A percentile compares a stretch with the other conserved stretches of the same genome.
phyloP scores from a whole-genome alignment of 2,888 invertebrate species.

The Zelleria hepariella region DNA sequence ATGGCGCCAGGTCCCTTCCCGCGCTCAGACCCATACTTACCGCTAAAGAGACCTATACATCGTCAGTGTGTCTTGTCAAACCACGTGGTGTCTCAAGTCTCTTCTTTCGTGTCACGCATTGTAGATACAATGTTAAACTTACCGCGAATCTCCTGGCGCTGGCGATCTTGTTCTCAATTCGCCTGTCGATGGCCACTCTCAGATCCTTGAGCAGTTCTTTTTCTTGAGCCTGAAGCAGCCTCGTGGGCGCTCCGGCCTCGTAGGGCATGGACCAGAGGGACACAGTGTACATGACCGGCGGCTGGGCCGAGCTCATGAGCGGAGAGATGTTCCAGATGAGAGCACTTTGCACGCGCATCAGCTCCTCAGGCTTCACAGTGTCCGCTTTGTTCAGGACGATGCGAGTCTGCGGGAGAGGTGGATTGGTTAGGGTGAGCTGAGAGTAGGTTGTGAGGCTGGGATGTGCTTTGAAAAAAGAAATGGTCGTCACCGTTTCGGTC shows the following conservation, averaged over 20 bases:
- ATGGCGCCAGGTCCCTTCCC: too few species aligned
- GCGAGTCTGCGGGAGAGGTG: conserved; percentile 77
- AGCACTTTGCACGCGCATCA: conserved; percentile 94
- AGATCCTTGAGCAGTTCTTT: conserved; percentile 89
- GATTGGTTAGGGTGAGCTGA: not conserved
- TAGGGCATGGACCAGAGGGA: conserved; percentile 91
- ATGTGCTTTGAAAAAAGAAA: too few species aligned
- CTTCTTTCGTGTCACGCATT: too few species aligned
- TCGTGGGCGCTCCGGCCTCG: conserved; percentile 84
- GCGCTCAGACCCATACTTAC: too few species aligned
- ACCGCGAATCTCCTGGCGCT: conserved; percentile 96
- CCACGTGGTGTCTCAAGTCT: too few species aligned
- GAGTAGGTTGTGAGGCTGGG: too few species aligned
- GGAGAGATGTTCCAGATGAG: conserved; percentile 98
- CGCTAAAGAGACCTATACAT: too few species aligned
- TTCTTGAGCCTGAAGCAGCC: conserved; percentile 90
- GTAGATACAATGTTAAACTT: conserved; percentile 42
- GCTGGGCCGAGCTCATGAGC: conserved; percentile 93
- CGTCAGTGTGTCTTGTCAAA: too few species aligned
- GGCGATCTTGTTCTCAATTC: conserved; percentile 94
- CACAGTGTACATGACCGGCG: conserved; percentile 92
- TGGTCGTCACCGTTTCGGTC: too few species aligned
- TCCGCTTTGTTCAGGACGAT: conserved; percentile 96
- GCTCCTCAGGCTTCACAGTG: conserved; percentile 90
- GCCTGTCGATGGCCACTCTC: conserved; percentile 86